Percentiles rank a stretch among this genome's conserved stretches.
Evolutionary conservation across 2,113 vertebrate species (phyloP).

Genomic region (Rattus norvegicus): GRCr8 NC_086023.1:131277001-131277500

Average conservation of each 20-base stretch:
- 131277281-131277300: not conserved
- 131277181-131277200: not conserved
- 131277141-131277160: not conserved
- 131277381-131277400: not conserved
- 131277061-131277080: not conserved
- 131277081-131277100: not conserved
- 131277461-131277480: not conserved
- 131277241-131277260: not conserved
- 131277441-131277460: not conserved
- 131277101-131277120: not conserved
- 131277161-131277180: not conserved
- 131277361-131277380: not conserved
- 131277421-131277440: not conserved
- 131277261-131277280: not conserved
- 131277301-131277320: not conserved
- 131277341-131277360: not conserved
- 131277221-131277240: not conserved
- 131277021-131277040: not conserved
- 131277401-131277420: not conserved
- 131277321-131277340: not conserved
- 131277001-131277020: not conserved
- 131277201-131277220: not conserved
- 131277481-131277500: not conserved
- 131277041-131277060: not conserved
- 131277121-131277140: not conserved